Evolutionary conservation across 2,888 invertebrate genomes (phyloP).

Genomic region (Melipona bicolor): DNA sequence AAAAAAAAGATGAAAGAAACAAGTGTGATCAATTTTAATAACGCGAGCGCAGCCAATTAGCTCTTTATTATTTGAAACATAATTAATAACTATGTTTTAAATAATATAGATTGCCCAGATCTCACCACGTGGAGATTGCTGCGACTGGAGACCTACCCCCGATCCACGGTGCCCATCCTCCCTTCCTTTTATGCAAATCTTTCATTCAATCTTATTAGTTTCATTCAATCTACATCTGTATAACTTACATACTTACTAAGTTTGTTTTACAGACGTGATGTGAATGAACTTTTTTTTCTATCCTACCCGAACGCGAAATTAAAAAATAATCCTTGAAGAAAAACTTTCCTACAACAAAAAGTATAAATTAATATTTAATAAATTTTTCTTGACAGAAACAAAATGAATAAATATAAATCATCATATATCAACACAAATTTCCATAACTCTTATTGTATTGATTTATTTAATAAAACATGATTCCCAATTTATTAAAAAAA

Average conservation of each 20-base stretch:
- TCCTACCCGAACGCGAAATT: neutral
- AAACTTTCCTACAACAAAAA: neutral
- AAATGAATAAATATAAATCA: neutral
- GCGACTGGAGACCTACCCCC: neutral
- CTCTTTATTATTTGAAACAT: conserved; percentile 2
- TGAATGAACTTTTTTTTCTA: neutral
- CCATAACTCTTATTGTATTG: neutral
- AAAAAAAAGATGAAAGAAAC: neutral
- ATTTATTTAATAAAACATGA: neutral
- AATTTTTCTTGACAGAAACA: too few species aligned
- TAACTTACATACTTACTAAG: neutral
- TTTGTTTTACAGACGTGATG: neutral
- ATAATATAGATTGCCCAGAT: conserved; percentile 8
- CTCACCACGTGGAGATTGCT: conserved; percentile 12
- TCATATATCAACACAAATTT: neutral
- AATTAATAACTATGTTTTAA: neutral
- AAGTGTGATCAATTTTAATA: neutral
- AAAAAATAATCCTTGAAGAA: neutral
- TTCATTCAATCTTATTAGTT: neutral
- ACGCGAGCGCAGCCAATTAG: neutral
- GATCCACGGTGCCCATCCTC: neutral
- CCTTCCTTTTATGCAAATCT: neutral
- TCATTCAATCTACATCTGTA: neutral
- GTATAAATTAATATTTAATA: neutral
- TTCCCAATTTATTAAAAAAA: neutral